A percentile compares a stretch with the other conserved stretches of the same genome.
Conservation (phyloP, 2,113 vertebrate genomes). For the Spizaetus ornatus region DNA sequence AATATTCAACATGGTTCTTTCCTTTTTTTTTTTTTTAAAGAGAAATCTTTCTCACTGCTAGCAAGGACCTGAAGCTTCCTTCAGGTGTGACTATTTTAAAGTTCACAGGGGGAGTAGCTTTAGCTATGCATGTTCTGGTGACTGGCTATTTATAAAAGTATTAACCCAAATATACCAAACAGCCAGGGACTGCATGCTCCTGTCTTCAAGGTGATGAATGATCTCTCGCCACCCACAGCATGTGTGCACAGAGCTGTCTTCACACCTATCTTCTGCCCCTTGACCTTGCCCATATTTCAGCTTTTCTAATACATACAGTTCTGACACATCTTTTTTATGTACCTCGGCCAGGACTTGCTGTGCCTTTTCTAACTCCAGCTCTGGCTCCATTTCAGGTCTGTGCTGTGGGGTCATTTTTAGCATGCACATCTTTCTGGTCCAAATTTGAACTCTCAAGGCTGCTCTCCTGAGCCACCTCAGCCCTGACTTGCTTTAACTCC, state of each 20-base stretch:
- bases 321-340: background rate
- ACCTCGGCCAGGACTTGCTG: background rate
- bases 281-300: background rate
- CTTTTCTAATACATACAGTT: background rate
- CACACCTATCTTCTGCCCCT: background rate
- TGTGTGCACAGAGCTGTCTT: background rate
- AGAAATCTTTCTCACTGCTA: background rate
- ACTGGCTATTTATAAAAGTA: background rate
- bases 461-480: background rate
- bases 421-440: background rate
- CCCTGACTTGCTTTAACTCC: background rate
- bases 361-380: background rate
- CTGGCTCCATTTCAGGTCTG: background rate
- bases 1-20: background rate
- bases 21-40: background rate
- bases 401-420: background rate
- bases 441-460: background rate
- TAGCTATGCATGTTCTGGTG: background rate
- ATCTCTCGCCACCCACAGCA: background rate
- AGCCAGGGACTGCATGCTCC: background rate
- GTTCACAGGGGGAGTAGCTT: background rate
- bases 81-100: background rate
- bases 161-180: background rate
- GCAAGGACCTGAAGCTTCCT: background rate
- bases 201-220: background rate